These are phyloP conservation scores for Phoxinus phoxinus DNA, from an alignment of 2,113 vertebrate genomes.

Conservation along the genomic window DNA sequence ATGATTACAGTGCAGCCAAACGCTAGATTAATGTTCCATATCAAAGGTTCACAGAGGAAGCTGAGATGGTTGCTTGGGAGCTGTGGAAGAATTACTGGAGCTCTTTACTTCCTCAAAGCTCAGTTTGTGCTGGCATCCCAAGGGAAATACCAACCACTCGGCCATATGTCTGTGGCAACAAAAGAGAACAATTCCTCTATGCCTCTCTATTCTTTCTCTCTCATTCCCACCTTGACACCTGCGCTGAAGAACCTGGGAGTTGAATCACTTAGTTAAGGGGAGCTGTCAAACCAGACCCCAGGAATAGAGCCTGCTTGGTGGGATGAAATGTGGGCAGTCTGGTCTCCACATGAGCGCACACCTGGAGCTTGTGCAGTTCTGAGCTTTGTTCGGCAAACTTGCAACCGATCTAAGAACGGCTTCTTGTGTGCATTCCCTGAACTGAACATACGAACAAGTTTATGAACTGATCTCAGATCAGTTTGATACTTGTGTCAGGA, in stretches of 20 bases:
- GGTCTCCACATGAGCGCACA: slow-evolving; percentile 51
- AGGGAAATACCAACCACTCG: slow-evolving; percentile 64
- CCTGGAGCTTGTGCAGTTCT: slow-evolving; percentile 37
- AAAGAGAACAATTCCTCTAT: slow-evolving; percentile 48
- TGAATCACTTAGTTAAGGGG: slow-evolving; percentile 60
- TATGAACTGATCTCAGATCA: slow-evolving; percentile 6
- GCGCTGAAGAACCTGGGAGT: slow-evolving; percentile 63
- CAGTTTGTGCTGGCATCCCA: slow-evolving; percentile 63
- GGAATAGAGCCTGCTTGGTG: slow-evolving; percentile 53
- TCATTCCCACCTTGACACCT: slow-evolving; percentile 13
- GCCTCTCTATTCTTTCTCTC: not conserved
- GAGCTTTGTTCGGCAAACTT: slow-evolving; percentile 31
- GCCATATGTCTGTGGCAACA: slow-evolving; percentile 59
- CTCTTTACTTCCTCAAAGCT: slow-evolving; percentile 45
- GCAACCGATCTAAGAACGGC: not conserved
- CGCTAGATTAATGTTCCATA: slow-evolving; percentile 51
- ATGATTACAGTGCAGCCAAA: slow-evolving; percentile 3
- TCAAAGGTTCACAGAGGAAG: slow-evolving; percentile 32
- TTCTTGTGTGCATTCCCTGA: not conserved
- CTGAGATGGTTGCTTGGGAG: slow-evolving; percentile 38
- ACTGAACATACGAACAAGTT: not conserved
- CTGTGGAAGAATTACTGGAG: slow-evolving; percentile 41
- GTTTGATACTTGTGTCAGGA: slow-evolving; percentile 3
- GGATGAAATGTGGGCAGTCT: slow-evolving; percentile 48
- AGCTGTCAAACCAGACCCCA: slow-evolving; percentile 61